A percentile compares a stretch with the other conserved stretches of the same genome.
These are phyloP conservation scores for Chrysocyon brachyurus DNA, from an alignment of 2,797 vertebrate species.

Conservation along the genomic window DNA sequence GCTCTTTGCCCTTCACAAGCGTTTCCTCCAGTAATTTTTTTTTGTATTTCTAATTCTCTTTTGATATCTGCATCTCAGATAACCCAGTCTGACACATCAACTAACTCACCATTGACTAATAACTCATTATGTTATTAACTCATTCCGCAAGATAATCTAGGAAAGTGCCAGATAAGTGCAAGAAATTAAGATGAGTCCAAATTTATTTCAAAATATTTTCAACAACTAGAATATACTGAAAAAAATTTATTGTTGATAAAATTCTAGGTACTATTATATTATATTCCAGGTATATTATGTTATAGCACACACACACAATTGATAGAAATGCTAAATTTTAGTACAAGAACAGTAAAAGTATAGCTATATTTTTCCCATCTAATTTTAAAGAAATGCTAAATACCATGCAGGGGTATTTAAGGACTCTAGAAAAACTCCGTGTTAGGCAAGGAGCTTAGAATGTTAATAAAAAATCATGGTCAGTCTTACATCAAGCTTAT, in stretches of 20 bases:
- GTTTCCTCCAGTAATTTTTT: not conserved
- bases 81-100: not conserved
- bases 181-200: not conserved
- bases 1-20: not conserved
- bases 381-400: not conserved
- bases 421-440: not conserved
- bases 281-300: not conserved
- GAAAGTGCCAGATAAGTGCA: not conserved
- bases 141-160: not conserved
- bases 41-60: not conserved
- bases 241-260: not conserved
- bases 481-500: not conserved
- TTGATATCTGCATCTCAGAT: not conserved
- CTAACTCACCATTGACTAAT: not conserved
- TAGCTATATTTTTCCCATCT: not conserved
- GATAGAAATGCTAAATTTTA: not conserved
- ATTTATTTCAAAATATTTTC: not conserved
- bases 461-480: not conserved
- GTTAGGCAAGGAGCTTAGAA: not conserved
- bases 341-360: not conserved
- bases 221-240: not conserved
- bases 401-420: not conserved
- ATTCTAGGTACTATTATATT: not conserved
- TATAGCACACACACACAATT: not conserved
- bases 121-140: not conserved